A percentile compares a stretch with the other conserved stretches of the same genome.
phyloP scores from a whole-genome alignment of 1,140 invertebrate species.

The Drosophila busckii region DNA sequence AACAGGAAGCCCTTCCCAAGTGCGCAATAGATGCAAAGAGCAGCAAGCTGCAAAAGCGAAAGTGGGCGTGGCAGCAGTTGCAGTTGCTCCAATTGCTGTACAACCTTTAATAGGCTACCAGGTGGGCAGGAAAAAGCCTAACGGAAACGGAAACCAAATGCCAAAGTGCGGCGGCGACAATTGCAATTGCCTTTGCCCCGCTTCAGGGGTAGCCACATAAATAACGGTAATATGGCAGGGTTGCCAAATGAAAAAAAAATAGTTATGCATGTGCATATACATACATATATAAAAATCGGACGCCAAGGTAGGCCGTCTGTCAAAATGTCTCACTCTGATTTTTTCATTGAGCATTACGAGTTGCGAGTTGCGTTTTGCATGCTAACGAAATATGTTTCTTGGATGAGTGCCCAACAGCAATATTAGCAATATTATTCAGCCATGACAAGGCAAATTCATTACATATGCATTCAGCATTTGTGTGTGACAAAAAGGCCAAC shows the following conservation, averaged over 20 bases:
- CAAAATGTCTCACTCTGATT: constrained; percentile 17
- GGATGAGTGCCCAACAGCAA: constrained; percentile 4
- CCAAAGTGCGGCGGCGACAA: constrained; percentile 32
- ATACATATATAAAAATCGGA: constrained; percentile 17
- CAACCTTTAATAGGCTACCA: constrained; percentile 31
- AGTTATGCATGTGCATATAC: constrained; percentile 9
- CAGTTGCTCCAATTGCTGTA: constrained; percentile 41
- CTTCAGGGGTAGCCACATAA: constrained; percentile 16
- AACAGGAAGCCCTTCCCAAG: constrained; percentile 53
- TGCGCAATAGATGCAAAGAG: constrained; percentile 51
- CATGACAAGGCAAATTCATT: constrained; percentile 40
- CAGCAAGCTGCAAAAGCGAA: background rate
- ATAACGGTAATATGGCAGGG: constrained; percentile 24
- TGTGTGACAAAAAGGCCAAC: constrained; percentile 19
- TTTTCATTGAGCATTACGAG: constrained; percentile 35
- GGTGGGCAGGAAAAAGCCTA: constrained; percentile 37
- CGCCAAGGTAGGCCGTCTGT: constrained; percentile 36
- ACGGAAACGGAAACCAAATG: constrained; percentile 44
- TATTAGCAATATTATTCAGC: constrained; percentile 45
- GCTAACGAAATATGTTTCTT: constrained; percentile 33
- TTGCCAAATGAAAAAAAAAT: constrained; percentile 17
- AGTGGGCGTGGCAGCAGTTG: constrained; percentile 24
- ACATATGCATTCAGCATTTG: constrained; percentile 44
- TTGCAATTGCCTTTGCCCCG: constrained; percentile 5
- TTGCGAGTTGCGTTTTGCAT: constrained; percentile 37